Conservation (phyloP, 53 echinoderm and acorn worm species). For the Arbacia lixula region DNA sequence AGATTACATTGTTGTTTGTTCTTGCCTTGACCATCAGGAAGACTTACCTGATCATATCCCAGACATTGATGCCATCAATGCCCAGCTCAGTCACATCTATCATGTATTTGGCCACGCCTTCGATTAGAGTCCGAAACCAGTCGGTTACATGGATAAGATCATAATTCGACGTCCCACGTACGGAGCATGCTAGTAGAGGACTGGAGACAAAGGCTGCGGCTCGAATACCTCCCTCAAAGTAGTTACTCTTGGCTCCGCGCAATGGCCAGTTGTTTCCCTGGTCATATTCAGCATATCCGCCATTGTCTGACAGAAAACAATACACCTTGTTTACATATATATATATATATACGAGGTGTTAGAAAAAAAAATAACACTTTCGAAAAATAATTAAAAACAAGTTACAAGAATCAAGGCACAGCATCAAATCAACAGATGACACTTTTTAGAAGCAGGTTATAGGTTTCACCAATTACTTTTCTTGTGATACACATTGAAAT, state of each 20-base stretch:
- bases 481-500: too few species aligned
- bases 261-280: conserved; percentile 96
- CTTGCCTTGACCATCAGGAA: too few species aligned
- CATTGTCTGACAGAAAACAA: conserved; percentile 89
- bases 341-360: too few species aligned
- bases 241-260: conserved; percentile 74
- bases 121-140: conserved; percentile 93
- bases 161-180: conserved; percentile 65
- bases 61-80: conserved; percentile 86
- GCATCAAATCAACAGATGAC: too few species aligned
- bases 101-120: conserved; percentile 70
- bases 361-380: too few species aligned
- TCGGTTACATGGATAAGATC: conserved; percentile 90
- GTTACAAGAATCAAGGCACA: too few species aligned
- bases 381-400: too few species aligned
- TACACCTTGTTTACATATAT: too few species aligned
- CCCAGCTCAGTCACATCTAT: conserved; percentile 33
- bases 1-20: too few species aligned
- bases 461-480: too few species aligned
- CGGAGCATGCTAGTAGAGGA: conserved; percentile 65
- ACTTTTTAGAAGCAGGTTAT: too few species aligned
- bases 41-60: conserved; percentile 75
- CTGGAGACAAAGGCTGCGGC: conserved; percentile 83
- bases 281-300: conserved; percentile 56
- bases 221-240: conserved; percentile 91